Evolutionary conservation across 1,140 invertebrate genomes (phyloP).

Genomic region (Whitmania pigra): DNA sequence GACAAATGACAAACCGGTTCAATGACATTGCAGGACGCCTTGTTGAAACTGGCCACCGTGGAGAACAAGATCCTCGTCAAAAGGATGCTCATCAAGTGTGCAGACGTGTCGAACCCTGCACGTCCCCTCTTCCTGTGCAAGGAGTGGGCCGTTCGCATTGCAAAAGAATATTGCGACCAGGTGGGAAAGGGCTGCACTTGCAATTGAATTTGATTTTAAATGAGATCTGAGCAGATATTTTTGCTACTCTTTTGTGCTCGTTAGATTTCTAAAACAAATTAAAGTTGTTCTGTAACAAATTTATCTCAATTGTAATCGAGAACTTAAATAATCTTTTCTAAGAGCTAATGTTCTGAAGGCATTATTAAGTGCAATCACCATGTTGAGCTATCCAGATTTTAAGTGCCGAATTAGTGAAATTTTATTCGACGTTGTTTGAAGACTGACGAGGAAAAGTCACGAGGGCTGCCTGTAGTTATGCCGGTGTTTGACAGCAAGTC

Average conservation of each 20-base stretch:
- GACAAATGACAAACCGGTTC: no score
- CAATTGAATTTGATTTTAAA: no score
- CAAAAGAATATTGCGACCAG: conserved; percentile 81
- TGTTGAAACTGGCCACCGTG: conserved; percentile 6
- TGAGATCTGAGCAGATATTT: no score
- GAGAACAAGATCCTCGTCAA: conserved; percentile 73
- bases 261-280: no score
- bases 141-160: conserved; percentile 73
- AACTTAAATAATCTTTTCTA: no score
- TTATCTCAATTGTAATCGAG: no score
- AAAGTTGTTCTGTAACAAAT: no score
- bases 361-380: no score
- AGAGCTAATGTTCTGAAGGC: no score
- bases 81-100: conserved; percentile 92
- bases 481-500: conserved; percentile 82
- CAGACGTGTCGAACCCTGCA: conserved; percentile 86
- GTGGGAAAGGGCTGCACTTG: conserved; percentile 36
- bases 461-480: conserved; percentile 80
- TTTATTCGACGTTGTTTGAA: conserved; percentile 38
- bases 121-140: conserved; percentile 67
- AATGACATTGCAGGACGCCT: conserved; percentile 26
- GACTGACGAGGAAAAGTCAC: conserved; percentile 79
- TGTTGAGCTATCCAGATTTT: background rate
- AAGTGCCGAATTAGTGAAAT: background rate
- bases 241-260: no score